These are phyloP conservation scores for Palythoa grandiflora DNA, from an alignment of 92 coral and sea anemone genomes.

Conservation along the genomic window DNA sequence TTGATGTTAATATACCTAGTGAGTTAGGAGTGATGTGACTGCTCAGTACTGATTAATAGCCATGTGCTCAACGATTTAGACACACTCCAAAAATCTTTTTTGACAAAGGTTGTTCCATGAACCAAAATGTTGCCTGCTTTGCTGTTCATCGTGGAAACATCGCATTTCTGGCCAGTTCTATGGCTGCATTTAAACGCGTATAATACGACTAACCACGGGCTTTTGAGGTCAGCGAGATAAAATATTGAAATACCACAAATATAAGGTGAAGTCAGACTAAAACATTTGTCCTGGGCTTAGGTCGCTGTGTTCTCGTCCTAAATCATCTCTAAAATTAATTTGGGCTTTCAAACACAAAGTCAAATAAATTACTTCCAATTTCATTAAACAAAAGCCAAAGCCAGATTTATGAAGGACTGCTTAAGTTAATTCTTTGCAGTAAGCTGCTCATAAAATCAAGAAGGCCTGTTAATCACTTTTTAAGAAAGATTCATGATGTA, in stretches of 20 bases:
- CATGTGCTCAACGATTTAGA: slow-evolving; percentile 28
- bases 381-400: background rate
- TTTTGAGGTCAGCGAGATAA: background rate
- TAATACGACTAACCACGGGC: background rate
- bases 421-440: background rate
- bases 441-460: background rate
- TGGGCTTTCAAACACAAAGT: background rate
- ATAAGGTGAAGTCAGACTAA: background rate
- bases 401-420: background rate
- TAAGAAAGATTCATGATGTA: too few species aligned
- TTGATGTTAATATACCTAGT: background rate
- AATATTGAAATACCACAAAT: background rate
- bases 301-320: background rate
- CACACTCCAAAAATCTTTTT: background rate
- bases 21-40: background rate
- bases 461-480: background rate
- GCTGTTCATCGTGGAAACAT: background rate
- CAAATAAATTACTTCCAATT: background rate
- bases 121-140: background rate
- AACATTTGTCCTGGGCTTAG: background rate
- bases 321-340: background rate
- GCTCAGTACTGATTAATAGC: background rate
- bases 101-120: background rate
- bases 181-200: background rate
- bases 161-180: background rate